Evolutionary conservation across 1,140 invertebrate species (phyloP), one percentile per base, ranked within the genome.

Genomic region (Zaprionus vittiger): DNA sequence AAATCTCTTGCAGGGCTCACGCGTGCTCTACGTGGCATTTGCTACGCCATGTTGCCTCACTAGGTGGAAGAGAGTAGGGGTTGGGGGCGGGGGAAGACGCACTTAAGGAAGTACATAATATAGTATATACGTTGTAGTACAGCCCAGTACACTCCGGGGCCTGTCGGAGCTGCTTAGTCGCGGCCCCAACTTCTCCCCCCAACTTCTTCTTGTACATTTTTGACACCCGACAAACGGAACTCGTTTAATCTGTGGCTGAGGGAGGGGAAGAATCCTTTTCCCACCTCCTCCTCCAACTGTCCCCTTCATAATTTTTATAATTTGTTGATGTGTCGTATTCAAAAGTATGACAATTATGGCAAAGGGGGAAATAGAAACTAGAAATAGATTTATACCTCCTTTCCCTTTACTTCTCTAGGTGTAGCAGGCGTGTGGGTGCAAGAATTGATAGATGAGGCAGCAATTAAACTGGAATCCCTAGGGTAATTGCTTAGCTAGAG

Each of bases 11-110:
- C 61, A 66, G 41, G 63, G 31, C 67, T 57, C 78, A 87, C 69
- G 79, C 84, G 84, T 89, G 85, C 84, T 84, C 85, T 89, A 90
- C 85, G 84, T 89, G 85, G 84, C 72, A 79, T 90, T 87, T 78
- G 55, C 41, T 67, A 61, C 34, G 38, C 61, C 52, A 47, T 34
- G 41, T 47, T 47, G 55, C 14, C n/a, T 20, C 17, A 38, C 54
- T 62, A 41, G 20, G 57, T 59, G 34, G 41, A 56, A 56, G 6
- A 7, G 41, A 6, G n/a, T 2, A 2, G 6, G 38, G 15, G 5
- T 17, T 2, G 38, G 5, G 38, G 5, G 15, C 6, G 15, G 15
- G 38, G 38, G 6, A 17, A 55, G 63, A 80, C 49, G 59, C 60
- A 80, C 55, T 76, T 79, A 63, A 64, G 64, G 55, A 54, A 52